Evolutionary conservation across 1,140 invertebrate genomes (phyloP).

Genomic region (Hypsibius dujardini): DNA sequence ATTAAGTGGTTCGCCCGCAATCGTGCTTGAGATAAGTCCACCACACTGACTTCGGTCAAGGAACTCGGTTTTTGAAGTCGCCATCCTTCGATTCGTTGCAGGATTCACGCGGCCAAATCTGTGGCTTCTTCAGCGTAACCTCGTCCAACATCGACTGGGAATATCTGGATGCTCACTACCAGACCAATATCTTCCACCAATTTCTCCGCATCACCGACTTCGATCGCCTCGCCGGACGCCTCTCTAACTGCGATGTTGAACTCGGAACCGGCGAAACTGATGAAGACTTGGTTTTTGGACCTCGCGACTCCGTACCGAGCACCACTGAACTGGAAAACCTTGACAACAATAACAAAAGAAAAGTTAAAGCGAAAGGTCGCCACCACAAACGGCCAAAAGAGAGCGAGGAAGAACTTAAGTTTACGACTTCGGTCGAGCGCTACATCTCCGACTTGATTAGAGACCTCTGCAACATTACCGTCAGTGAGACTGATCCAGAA

Average conservation of each 20-base stretch:
- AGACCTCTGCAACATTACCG: too few species aligned
- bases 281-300: neutral
- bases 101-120: neutral
- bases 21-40: too few species aligned
- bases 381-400: too few species aligned
- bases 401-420: too few species aligned
- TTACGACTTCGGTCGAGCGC: too few species aligned
- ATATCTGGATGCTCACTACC: neutral
- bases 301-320: neutral
- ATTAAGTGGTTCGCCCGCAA: too few species aligned
- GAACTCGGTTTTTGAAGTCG: neutral
- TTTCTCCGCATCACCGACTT: neutral
- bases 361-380: too few species aligned
- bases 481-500: too few species aligned
- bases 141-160: conserved; percentile 1
- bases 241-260: neutral
- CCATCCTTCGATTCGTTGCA: neutral
- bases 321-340: too few species aligned
- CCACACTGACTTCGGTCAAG: too few species aligned
- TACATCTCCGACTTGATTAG: too few species aligned
- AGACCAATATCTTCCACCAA: conserved; percentile 10
- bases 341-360: too few species aligned
- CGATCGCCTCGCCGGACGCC: neutral
- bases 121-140: conserved; percentile 11
- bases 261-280: neutral